Evolutionary conservation across 2,113 vertebrate species (phyloP), one percentile per base, ranked within the genome.

Genomic region (Lasiurus borealis): DNA sequence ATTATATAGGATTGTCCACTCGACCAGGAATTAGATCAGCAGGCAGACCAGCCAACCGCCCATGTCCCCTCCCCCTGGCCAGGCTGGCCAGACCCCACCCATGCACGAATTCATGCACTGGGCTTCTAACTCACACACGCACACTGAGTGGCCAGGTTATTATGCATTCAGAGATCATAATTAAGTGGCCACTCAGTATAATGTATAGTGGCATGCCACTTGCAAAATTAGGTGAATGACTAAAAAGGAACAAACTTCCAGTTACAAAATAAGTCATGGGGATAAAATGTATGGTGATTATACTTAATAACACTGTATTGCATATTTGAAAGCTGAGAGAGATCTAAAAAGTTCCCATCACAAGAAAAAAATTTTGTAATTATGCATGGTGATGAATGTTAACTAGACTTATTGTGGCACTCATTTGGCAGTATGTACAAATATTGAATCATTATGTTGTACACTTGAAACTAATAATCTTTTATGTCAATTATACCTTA

Each of bases 241-340:
- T 77, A 1, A 68, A 52, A 88, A 92, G 59, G 46, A 57, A 27
- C 11, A 68, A 66, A 85, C 57, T 85, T 76, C 4, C 6, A n/a
- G 19, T 92, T 92, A 46, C 19, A 85, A 77, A 77, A 34, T 66
- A 77, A 85, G 34, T 69, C 21, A 57, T 46, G 46, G 71, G 13
- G 10, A 13, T 92, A 10, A 76, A 46, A 44, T 92, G 2, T 69
- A 13, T 57, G 34, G 72, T 21, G 21, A 76, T 59, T 85, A 19
- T 92, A 92, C 46, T 85, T 77, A 57, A 77, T 52, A 84, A n/a
- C 68, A 77, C 19, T n/a, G 7, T 54, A 54, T 76, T 92, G 13
- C 27, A 19, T 92, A 68, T 85, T 76, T 54, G 57, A 66, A 85
- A 76, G 72, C 23, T 66, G 50, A 40, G 34, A 69, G 62, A 25